A percentile compares a stretch with the other conserved stretches of the same genome.
Evolutionary conservation across 2,797 vertebrate genomes (phyloP).

Genomic region (Rhincodon typus): DNA sequence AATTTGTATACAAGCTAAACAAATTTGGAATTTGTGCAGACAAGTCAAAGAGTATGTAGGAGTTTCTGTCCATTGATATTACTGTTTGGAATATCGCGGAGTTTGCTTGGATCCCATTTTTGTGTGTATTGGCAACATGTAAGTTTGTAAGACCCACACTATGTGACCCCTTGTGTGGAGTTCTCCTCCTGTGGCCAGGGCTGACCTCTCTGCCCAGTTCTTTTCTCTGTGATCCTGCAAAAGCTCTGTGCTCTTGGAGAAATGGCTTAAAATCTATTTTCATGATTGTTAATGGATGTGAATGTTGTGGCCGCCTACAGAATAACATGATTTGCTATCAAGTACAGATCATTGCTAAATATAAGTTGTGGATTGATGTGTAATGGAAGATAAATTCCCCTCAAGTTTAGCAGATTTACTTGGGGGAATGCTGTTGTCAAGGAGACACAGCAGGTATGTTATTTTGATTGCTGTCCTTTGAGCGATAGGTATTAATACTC

Average conservation of each 20-base stretch:
- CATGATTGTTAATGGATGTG: too few species aligned
- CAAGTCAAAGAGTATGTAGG: background rate
- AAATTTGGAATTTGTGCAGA: background rate
- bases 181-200: background rate
- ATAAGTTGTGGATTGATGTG: background rate
- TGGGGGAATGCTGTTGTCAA: background rate
- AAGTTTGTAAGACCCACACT: too few species aligned
- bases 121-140: background rate
- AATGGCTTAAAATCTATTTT: background rate
- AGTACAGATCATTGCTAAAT: background rate
- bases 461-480: background rate
- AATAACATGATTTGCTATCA: background rate
- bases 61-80: background rate
- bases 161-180: background rate
- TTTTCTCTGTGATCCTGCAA: background rate
- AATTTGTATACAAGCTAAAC: background rate
- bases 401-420: background rate
- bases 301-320: background rate
- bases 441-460: background rate
- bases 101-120: background rate
- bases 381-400: background rate
- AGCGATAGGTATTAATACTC: background rate
- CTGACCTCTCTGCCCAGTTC: background rate
- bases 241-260: background rate
- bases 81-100: background rate